These are phyloP conservation scores for Brotula barbata DNA, from an alignment of 2,797 vertebrate species.

Conservation along the genomic window DNA sequence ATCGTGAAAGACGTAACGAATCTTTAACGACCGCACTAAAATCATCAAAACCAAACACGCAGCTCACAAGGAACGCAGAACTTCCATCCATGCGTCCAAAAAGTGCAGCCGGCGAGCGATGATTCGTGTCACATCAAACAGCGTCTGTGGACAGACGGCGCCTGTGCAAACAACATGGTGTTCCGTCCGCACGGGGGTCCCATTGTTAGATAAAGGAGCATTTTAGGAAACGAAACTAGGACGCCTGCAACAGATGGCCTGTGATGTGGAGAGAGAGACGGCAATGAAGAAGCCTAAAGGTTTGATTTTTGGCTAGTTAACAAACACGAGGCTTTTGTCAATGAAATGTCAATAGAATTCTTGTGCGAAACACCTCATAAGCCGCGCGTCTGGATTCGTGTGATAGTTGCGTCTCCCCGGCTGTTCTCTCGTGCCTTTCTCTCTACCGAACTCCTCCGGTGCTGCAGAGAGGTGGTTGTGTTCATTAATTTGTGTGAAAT, in stretches of 20 bases:
- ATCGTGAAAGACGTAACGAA: constrained; percentile 31
- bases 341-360: too few species aligned
- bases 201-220: constrained; percentile 60
- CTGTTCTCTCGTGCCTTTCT: constrained; percentile 10
- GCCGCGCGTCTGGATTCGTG: too few species aligned
- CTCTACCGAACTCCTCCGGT: constrained; percentile 3
- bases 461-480: constrained; percentile 46
- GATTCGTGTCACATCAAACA: constrained; percentile 48
- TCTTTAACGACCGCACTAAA: constrained; percentile 15
- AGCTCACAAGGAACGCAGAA: constrained; percentile 1
- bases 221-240: constrained; percentile 58
- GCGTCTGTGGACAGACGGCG: constrained; percentile 5
- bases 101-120: background rate
- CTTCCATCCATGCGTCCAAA: background rate
- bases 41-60: constrained; percentile 7
- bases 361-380: too few species aligned
- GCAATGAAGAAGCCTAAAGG: constrained; percentile 52
- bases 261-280: constrained; percentile 3
- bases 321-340: constrained; percentile 47
- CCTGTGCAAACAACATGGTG: constrained; percentile 18
- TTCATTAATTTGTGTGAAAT: constrained; percentile 54
- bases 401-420: constrained; percentile 14
- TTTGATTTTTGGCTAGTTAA: constrained; percentile 49
- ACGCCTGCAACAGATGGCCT: constrained; percentile 29
- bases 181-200: constrained; percentile 51